phyloP scores from a whole-genome alignment of 1,140 invertebrate species.

The Panulirus ornatus region DNA sequence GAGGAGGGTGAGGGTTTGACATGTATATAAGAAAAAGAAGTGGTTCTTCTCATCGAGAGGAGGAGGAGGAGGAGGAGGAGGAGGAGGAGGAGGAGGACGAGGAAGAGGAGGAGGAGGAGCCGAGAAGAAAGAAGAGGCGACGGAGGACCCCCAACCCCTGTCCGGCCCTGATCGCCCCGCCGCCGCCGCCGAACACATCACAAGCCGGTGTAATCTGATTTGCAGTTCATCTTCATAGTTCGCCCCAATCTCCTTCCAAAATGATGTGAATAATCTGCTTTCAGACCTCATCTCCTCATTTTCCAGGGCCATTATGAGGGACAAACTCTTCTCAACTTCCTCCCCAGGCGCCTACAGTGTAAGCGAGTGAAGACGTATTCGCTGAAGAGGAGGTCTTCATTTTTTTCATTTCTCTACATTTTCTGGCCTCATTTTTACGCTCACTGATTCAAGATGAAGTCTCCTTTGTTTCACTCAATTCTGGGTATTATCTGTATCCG shows the following conservation, averaged over 20 bases:
- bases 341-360: neutral
- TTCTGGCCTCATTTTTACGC: too few relatives aligned
- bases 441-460: too few relatives aligned
- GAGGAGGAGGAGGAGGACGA: too few relatives aligned
- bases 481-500: too few relatives aligned
- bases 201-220: neutral
- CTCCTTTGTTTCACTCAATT: too few relatives aligned
- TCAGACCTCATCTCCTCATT: conserved; percentile 8
- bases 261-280: conserved; percentile 23
- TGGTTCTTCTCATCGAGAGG: too few relatives aligned
- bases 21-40: too few relatives aligned
- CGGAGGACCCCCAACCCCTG: too few relatives aligned
- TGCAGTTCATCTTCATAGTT: conserved; percentile 23
- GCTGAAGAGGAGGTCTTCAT: too few relatives aligned
- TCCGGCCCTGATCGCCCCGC: neutral
- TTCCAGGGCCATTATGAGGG: conserved; percentile 4
- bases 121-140: neutral
- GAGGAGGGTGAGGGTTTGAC: too few relatives aligned
- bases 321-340: neutral
- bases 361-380: neutral
- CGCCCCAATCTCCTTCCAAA: conserved; percentile 15
- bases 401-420: too few relatives aligned
- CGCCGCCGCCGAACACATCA: neutral
- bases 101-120: neutral
- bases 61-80: too few relatives aligned